Evolutionary conservation across 2,113 vertebrate species (phyloP), one percentile per base, ranked within the genome.

Genomic region (Meleagris gallopavo): DNA sequence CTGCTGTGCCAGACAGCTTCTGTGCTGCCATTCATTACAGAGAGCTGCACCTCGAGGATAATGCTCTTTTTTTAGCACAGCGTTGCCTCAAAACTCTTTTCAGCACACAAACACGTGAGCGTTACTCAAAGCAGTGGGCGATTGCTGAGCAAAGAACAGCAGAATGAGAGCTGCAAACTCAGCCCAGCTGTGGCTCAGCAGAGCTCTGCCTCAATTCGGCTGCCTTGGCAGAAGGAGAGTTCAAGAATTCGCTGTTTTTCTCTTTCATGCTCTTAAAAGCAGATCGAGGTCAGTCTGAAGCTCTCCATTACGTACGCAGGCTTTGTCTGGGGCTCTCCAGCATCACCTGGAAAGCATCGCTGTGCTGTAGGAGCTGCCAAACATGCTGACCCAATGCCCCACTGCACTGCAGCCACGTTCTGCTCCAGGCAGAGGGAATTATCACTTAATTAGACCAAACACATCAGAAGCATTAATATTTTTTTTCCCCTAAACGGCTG

Each of bases 81-180:
- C 83, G 72, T 1, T 29, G 66, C 69, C 38, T 32, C 6, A 61
- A 81, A 65, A 81, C 32, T 6, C 55, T 71, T 71, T 19, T 27
- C 10, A 4, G 17, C n/a, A 4, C 4, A 29, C 2, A 29, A 30
- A 69, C 32, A 6, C 2, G 24, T 10, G 22, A 71, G 22, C 0
- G 11, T 6, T 22, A 55, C 29, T 43, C 27, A 38, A n/a, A 41
- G 79, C 19, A 5, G 15, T 29, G 58, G 62, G 66, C 66, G 41
- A 11, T 1, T 0, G 40, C 52, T 29, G 52, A 54, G 52, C 52
- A 17, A 27, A 27, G 50, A 52, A 24, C 50, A 52, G 25, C 50
- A n/a, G 75, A 38, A 10, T 17, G 1, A 40, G 41, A 52, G 76
- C 36, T 5, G 12, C 30, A 62, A 34, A 66, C 22, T 71, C 30